A percentile compares a stretch with the other conserved stretches of the same genome.
These are phyloP conservation scores for Brachyptera putata DNA, from an alignment of 2,888 invertebrate species.

Conservation along the genomic window DNA sequence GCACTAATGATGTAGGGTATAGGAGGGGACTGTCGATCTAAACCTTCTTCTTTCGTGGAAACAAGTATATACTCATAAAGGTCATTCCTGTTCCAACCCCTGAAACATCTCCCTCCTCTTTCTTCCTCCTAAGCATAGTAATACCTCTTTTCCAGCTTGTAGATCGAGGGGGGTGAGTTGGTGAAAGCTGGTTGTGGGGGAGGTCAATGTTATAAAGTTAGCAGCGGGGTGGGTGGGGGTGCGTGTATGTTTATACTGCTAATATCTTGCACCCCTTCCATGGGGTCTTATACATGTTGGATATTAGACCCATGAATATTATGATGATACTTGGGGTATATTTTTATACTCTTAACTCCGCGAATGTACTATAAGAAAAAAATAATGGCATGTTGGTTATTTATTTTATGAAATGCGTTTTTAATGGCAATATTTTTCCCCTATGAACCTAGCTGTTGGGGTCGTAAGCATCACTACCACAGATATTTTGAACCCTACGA, in stretches of 20 bases:
- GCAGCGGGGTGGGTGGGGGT: background rate
- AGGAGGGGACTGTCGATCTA: too few relatives aligned
- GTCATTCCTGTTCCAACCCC: background rate
- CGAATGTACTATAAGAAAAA: too few relatives aligned
- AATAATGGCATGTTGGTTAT: too few relatives aligned
- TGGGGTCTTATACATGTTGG: slow-evolving; percentile 40
- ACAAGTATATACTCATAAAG: too few relatives aligned
- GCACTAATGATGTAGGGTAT: too few relatives aligned
- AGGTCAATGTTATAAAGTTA: slow-evolving; percentile 25
- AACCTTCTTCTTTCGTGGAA: too few relatives aligned
- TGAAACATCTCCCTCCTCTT: background rate
- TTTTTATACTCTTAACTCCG: slow-evolving; percentile 16
- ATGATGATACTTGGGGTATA: slow-evolving; percentile 13
- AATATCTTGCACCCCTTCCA: slow-evolving; percentile 42
- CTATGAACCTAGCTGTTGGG: too few relatives aligned
- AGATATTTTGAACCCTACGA: too few relatives aligned
- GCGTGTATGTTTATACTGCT: slow-evolving; percentile 35
- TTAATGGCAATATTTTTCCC: too few relatives aligned
- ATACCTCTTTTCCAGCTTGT: slow-evolving; percentile 25
- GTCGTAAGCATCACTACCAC: too few relatives aligned
- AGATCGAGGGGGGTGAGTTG: slow-evolving; percentile 32
- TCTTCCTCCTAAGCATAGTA: slow-evolving; percentile 26
- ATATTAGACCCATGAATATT: slow-evolving; percentile 30
- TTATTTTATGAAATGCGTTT: too few relatives aligned
- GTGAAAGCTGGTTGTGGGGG: too few relatives aligned